Evolutionary conservation across 2,797 vertebrate genomes (phyloP).

Genomic region (Acipenser ruthenus): DNA sequence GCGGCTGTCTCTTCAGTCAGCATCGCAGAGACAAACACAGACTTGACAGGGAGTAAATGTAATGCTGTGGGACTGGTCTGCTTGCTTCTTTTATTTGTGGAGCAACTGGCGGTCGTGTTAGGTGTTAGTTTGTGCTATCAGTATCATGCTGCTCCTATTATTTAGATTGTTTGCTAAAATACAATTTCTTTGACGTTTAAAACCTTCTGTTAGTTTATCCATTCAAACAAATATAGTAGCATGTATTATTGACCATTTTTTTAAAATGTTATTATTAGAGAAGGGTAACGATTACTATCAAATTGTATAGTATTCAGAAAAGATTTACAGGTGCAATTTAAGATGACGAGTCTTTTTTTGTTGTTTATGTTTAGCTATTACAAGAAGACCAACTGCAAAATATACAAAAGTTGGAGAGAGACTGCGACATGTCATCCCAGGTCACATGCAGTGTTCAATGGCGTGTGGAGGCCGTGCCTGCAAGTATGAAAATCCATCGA

Average conservation of each 20-base stretch:
- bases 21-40: conserved; percentile 45
- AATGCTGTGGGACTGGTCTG: conserved; percentile 41
- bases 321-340: neutral
- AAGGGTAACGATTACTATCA: no score
- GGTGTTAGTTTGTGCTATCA: no score
- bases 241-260: no score
- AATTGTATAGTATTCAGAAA: no score
- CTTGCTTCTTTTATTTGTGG: neutral
- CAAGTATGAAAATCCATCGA: conserved; percentile 94
- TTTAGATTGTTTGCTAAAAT: neutral
- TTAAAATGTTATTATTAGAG: neutral
- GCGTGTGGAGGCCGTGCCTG: conserved; percentile 87
- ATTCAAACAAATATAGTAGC: no score
- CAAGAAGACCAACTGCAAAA: conserved; percentile 79
- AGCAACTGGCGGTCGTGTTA: no score
- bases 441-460: conserved; percentile 94
- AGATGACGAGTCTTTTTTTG: neutral
- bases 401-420: conserved; percentile 94
- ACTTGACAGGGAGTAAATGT: conserved; percentile 55
- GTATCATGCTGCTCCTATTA: neutral
- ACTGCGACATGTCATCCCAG: conserved; percentile 86
- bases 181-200: no score
- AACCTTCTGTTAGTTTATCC: no score
- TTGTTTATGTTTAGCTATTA: conserved; percentile 51
- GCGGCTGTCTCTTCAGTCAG: conserved; percentile 49